Percentiles rank a stretch among this genome's conserved stretches.
phyloP scores from a whole-genome alignment of 2,797 vertebrate genomes.

The Chelmon rostratus region DNA sequence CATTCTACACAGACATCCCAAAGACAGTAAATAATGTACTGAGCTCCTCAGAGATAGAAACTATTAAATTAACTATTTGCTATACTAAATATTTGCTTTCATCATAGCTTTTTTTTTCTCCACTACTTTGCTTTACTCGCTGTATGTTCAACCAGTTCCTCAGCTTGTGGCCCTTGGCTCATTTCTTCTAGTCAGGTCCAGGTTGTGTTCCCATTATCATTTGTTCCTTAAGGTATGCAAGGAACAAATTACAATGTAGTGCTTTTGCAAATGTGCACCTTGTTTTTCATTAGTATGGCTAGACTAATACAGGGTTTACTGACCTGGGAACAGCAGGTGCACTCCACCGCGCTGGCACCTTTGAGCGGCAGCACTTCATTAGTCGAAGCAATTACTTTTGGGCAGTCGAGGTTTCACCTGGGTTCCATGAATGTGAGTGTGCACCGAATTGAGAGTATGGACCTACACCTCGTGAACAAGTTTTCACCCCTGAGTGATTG shows the following conservation, averaged over 20 bases:
- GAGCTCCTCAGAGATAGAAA: conserved; percentile 33
- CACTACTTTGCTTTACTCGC: conserved; percentile 10
- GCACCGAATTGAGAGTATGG: conserved; percentile 64
- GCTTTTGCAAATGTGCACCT: conserved; percentile 47
- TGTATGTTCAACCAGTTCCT: neutral
- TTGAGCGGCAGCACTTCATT: conserved; percentile 79
- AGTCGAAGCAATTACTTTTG: conserved; percentile 81
- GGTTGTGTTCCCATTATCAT: conserved; percentile 55
- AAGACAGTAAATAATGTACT: conserved; percentile 50
- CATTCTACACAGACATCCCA: conserved; percentile 23
- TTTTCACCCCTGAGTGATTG: conserved; percentile 47
- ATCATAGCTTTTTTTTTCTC: neutral
- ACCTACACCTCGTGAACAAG: conserved; percentile 49
- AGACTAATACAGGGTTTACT: conserved; percentile 62
- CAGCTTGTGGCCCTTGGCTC: conserved; percentile 32
- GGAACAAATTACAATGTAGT: conserved; percentile 47
- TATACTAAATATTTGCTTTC: conserved; percentile 31
- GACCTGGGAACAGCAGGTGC: conserved; percentile 74
- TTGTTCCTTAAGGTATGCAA: conserved; percentile 57
- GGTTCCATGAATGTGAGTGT: conserved; percentile 52
- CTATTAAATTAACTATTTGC: conserved; percentile 46
- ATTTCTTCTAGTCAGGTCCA: conserved; percentile 36
- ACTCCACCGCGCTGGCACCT: conserved; percentile 57
- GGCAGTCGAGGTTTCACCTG: conserved; percentile 73
- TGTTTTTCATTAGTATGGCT: conserved; percentile 68